Base-by-base conservation (phyloP, 2,113 vertebrate species). In the Prunella himalayana region DNA sequence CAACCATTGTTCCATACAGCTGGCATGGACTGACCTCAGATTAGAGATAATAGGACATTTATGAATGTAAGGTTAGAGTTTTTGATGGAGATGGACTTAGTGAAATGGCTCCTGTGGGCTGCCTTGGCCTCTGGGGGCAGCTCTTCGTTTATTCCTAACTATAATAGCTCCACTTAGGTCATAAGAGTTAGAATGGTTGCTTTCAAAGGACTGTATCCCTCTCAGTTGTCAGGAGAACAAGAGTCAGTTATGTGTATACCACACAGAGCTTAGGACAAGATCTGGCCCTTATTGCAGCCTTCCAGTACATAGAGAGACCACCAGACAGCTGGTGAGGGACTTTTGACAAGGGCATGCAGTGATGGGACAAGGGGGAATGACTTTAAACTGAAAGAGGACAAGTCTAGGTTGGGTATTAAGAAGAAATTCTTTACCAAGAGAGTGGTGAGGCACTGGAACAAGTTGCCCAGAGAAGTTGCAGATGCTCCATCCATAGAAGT, bases 401-500 rank as follows among this genome's bases (percentile, higher is more conserved):
- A 33, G 6, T 82, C 44, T 33, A 69, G 10, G 10, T 13, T 33
- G 10, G 18, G 12, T 16, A 42, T 9, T 23, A 69, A 25, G 39
- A 53, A 54, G 47, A 61, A 54, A 42, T 49, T 42, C 12, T 42
- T 42, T 42, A 49, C 21, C 25, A 25, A 41, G 54, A 47, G 25
- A 49, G 30, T 69, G 21, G 35, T 54, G 35, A 76, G 4, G 35
- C 25, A 28, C 31, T 49, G 35, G 47, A 42, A 63, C 22, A 35
- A 10, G 31, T 12, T 33, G 3, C 18, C 35, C 35, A 70, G 41
- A 69, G 41, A 77, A 56, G 63, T 2, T 69, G 18, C 10, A 69
- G 41, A 33, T 42, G 27, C 3, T 15, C 31, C 22, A 49, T 13
- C 12, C 0, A 0, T 14, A 18, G 9, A 83, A 54, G 5, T 37